Percentiles rank a stretch among this genome's conserved stretches.
phyloP scores from a whole-genome alignment of 2,113 vertebrate genomes.

The Oostethus manadensis region DNA sequence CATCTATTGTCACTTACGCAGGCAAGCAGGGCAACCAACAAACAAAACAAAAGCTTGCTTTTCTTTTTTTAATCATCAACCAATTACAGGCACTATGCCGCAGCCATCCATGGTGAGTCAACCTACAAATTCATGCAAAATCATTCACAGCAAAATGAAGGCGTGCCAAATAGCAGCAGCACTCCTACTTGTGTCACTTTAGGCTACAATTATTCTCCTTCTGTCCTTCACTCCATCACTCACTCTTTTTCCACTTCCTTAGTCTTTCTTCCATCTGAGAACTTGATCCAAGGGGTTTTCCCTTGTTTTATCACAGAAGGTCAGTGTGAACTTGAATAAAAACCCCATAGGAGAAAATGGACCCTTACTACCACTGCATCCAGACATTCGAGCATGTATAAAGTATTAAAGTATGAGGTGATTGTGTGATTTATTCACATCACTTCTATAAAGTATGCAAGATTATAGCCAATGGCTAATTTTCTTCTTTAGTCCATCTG shows the following conservation, averaged over 20 bases:
- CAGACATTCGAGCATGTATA: too few relatives aligned
- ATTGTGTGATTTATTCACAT: too few relatives aligned
- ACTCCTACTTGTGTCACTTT: conserved; percentile 50
- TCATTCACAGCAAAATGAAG: conserved; percentile 62
- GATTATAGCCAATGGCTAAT: too few relatives aligned
- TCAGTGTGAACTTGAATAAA: too few relatives aligned
- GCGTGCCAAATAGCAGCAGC: conserved; percentile 40
- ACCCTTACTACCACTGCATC: too few relatives aligned
- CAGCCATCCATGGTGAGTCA: conserved; percentile 56
- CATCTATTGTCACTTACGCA: not conserved
- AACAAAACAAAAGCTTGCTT: not conserved
- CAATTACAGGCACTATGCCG: conserved; percentile 59
- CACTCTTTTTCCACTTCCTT: not conserved
- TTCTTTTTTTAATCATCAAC: conserved; percentile 14
- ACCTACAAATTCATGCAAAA: conserved; percentile 65
- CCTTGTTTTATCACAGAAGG: conserved; percentile 6
- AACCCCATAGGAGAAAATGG: not conserved
- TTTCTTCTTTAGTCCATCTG: too few relatives aligned
- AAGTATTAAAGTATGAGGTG: too few relatives aligned
- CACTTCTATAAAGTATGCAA: too few relatives aligned
- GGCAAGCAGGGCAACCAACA: not conserved
- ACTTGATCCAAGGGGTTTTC: conserved; percentile 16
- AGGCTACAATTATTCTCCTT: conserved; percentile 45
- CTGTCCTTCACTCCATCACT: conserved; percentile 27
- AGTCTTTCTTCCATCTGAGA: conserved; percentile 17